Conservation (phyloP, 1,140 invertebrate genomes). For the Calliopsis andreniformis region DNA sequence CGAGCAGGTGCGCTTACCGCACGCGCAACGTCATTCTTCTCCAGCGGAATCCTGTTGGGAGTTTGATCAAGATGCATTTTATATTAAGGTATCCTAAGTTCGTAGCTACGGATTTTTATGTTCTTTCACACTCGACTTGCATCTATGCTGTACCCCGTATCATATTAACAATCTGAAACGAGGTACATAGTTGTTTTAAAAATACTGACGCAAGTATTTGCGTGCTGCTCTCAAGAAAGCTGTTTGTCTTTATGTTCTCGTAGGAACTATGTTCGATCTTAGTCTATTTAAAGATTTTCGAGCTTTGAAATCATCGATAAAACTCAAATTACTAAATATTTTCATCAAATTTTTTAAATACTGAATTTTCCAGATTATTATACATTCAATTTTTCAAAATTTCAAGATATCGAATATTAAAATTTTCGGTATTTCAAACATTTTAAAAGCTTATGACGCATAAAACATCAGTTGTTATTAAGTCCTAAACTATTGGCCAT, state of each 20-base stretch:
- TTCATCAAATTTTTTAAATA: no score
- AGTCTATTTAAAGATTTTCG: no score
- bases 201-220: not conserved
- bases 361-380: no score
- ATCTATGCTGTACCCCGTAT: not conserved
- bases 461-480: no score
- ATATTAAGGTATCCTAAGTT: not conserved
- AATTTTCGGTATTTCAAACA: no score
- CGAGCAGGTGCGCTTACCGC: slow-evolving; percentile 7
- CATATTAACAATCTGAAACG: not conserved
- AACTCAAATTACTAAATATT: no score
- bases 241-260: not conserved
- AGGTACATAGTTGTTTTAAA: not conserved
- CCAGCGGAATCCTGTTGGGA: not conserved
- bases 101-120: not conserved
- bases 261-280: not conserved
- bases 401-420: no score
- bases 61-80: not conserved
- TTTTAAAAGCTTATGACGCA: no score
- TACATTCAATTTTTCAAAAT: no score
- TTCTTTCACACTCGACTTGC: not conserved
- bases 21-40: not conserved
- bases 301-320: no score
- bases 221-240: not conserved
- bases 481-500: no score